Conservation (phyloP, 2,113 vertebrate species). For the Nicator chloris region DNA sequence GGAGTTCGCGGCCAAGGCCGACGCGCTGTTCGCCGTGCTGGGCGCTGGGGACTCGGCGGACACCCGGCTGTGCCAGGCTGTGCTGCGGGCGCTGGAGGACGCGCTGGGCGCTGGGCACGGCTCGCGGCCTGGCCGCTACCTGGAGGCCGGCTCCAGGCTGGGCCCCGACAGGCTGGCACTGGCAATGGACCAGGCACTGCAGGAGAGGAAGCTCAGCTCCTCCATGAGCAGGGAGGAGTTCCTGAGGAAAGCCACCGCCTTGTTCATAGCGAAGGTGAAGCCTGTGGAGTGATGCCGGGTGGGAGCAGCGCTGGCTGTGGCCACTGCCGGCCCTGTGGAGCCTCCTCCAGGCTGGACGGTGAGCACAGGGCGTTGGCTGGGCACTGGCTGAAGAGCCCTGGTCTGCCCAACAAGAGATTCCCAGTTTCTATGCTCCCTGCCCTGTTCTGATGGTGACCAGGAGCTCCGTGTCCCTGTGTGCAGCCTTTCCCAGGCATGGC, state of each 20-base stretch:
- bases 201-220: conserved; percentile 50
- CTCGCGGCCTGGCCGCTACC: conserved; percentile 65
- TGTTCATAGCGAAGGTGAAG: conserved; percentile 89
- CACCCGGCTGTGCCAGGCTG: conserved; percentile 77
- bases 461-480: rapidly evolving
- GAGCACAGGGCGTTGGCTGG: rapidly evolving
- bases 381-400: rapidly evolving
- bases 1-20: conserved; percentile 85
- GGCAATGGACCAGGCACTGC: conserved; percentile 78
- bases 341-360: rapidly evolving
- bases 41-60: conserved; percentile 40
- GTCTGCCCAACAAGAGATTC: background rate
- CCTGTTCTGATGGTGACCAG: background rate
- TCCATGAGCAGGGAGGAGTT: conserved; percentile 90
- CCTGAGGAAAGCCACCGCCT: conserved; percentile 80
- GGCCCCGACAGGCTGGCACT: conserved; percentile 81
- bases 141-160: conserved; percentile 88
- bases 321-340: background rate
- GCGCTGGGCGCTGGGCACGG: conserved; percentile 74
- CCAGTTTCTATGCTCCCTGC: rapidly evolving
- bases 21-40: conserved; percentile 81
- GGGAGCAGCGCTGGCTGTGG: background rate
- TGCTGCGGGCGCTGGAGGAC: conserved; percentile 83
- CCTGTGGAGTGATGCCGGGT: conserved; percentile 67
- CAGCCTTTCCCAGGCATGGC: background rate